Conservation (phyloP, 2,888 invertebrate species). For the Geotrupes spiniger region DNA sequence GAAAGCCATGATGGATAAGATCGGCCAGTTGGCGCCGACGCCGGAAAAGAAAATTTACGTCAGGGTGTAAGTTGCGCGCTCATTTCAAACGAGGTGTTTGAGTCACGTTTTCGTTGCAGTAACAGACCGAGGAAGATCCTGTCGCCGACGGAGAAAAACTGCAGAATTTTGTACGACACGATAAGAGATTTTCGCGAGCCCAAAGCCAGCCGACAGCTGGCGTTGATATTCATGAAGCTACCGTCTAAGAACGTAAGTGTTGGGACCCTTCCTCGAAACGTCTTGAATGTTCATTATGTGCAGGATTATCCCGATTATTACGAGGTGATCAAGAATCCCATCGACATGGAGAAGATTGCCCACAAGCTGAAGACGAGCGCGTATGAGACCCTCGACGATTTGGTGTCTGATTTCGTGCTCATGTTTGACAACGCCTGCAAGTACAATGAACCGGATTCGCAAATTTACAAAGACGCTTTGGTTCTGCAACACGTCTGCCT, state of each 20-base stretch:
- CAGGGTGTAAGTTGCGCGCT: constrained; percentile 47
- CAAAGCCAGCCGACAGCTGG: constrained; percentile 84
- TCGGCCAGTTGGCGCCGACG: constrained; percentile 59
- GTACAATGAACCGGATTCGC: constrained; percentile 96
- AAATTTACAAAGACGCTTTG: constrained; percentile 95
- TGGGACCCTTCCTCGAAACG: not conserved
- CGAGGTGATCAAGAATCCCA: constrained; percentile 93
- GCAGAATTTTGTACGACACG: constrained; percentile 83
- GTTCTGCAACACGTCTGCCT: constrained; percentile 87
- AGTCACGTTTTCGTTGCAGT: too few relatives aligned
- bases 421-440: constrained; percentile 98
- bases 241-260: constrained; percentile 80
- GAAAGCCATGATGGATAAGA: constrained; percentile 76
- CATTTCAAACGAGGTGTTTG: too few relatives aligned
- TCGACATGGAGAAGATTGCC: constrained; percentile 93
- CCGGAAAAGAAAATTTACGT: constrained; percentile 49
- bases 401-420: constrained; percentile 83
- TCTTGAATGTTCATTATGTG: constrained; percentile 14
- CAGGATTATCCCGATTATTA: constrained; percentile 96
- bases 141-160: constrained; percentile 68
- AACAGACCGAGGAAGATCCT: constrained; percentile 53
- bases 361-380: constrained; percentile 74
- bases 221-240: constrained; percentile 90
- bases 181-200: constrained; percentile 85
- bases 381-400: constrained; percentile 81